Base-by-base conservation (phyloP, 1,140 invertebrate species). In the Eriosoma lanigerum region DNA sequence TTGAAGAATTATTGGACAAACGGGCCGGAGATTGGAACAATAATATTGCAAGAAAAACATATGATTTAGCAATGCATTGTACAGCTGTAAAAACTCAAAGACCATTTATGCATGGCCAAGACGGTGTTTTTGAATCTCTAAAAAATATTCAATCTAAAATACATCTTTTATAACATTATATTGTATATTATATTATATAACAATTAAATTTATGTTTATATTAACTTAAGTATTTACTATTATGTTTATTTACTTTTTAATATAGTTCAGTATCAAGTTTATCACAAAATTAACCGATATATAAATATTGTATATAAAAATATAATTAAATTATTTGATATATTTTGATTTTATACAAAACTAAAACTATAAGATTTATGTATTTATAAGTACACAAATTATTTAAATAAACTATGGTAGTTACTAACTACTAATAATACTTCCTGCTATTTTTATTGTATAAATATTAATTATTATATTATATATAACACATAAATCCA, bases 1-100 rank as follows among this genome's bases (percentile, higher is more conserved):
- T 86, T 52, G 60, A 80, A n/a, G 82, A 81, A 10, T 70, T 84
- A 12, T 24, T 86, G 3, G 86, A 86, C 81, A 80, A 64, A 4
- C 83, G 82, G 54, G 83, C 83, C 15, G 82, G 83, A n/a, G 8
- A 70, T 15, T 83, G 83, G 82, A 58, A 85, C 81, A 44, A 60
- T 12, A 75, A 75, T 24, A 58, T 82, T 50, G 82, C 82, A 15
- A 75, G 21, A 6, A 58, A 68, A 32, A 38, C 84, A 1, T 83
- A 83, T 52, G 52, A 82, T 10, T 54, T 85, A 19, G 81, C 82
- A 46, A 68, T 21, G 19, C 72, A 66, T 26, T 81, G 81, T 66
- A 64, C 66, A 12, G 52, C 52, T 44, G 0, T 32, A 21, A 81
- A 73, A 73, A 62, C 6, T 17, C 19, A 15, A 26, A 81, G 81